Conservation (phyloP, 2,113 vertebrate genomes). For the Ciconia boyciana region DNA sequence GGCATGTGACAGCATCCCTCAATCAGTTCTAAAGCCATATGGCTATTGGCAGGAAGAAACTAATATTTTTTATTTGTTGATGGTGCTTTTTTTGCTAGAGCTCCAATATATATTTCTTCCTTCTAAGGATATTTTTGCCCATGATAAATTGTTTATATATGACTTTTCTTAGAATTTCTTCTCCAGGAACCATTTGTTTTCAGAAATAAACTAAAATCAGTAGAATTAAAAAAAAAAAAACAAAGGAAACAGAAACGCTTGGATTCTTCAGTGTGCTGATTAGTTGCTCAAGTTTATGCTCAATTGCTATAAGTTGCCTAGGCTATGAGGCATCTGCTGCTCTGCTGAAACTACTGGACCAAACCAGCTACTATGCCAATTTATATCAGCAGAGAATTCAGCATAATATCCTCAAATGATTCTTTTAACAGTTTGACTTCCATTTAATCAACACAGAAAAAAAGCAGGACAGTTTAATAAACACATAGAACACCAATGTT, state of each 20-base stretch:
- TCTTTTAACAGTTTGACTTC: not conserved
- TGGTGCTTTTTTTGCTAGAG: not conserved
- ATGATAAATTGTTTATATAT: not conserved
- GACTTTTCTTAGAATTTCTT: not conserved
- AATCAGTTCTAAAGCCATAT: not conserved
- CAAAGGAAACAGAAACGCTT: not conserved
- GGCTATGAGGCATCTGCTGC: not conserved
- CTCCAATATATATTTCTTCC: not conserved
- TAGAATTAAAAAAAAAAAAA: not conserved
- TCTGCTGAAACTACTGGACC: not conserved
- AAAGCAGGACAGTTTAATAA: not conserved
- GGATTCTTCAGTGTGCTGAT: not conserved
- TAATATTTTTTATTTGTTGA: not conserved
- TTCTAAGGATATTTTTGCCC: not conserved
- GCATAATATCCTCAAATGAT: not conserved
- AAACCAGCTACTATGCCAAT: not conserved
- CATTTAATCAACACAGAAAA: not conserved
- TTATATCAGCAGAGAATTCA: not conserved
- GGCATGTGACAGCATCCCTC: not conserved
- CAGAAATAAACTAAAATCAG: not conserved
- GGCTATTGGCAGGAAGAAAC: not conserved
- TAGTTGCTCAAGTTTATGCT: not conserved
- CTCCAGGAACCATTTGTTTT: not conserved
- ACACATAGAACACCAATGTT: not conserved
- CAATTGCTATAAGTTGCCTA: not conserved